Evolutionary conservation across 1,140 invertebrate genomes (phyloP), one percentile per base, ranked within the genome.

Genomic region (Phymastichus coffea): DNA sequence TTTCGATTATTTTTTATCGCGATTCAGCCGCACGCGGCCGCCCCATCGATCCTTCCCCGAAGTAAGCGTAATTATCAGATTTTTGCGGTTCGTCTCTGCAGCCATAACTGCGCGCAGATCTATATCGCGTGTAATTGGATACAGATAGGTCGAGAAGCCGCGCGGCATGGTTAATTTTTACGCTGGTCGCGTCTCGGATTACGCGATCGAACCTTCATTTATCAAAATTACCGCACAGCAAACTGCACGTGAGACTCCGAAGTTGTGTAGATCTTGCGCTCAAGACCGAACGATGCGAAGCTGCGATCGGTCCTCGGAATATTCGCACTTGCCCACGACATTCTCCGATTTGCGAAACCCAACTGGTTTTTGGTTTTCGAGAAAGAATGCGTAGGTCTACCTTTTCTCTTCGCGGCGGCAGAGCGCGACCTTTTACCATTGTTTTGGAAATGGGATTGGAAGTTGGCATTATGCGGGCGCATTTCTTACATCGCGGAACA

Each of bases 1-100:
- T 22, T 23, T 14, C 14, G 41, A 19, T 6, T 14, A n/a, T 23
- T 12, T 4, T 25, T 44, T 44, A 14, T 25, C 41, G 8, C 20
- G 9, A n/a, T n/a, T n/a, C 22, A 25, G 6, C 28, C 12, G 6
- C 12, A 12, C 28, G 28, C 28, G 28, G 6, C 17, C 23, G 22
- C 41, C 48, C 51, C 62, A 58, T 20, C 12, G 26, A 35, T 26
- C 3, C 26, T 19, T 28, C 46, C n/a, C n/a, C n/a, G n/a, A 14
- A 26, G 19, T 52, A 20, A 19, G 46, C 63, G 33, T 17, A 28
- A 38, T 57, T 14, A 30, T 57, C 19, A 26, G 25, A 46, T 35
- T 41, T 46, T 70, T 57, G 58, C 58, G 59, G 61, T 66, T 53
- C 62, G 63, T 55, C 57, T 49, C 52, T 54, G 54, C 62, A 63